A percentile compares a stretch with the other conserved stretches of the same genome.
phyloP scores from a whole-genome alignment of 2,113 vertebrate species.

The Lycaon pictus region DNA sequence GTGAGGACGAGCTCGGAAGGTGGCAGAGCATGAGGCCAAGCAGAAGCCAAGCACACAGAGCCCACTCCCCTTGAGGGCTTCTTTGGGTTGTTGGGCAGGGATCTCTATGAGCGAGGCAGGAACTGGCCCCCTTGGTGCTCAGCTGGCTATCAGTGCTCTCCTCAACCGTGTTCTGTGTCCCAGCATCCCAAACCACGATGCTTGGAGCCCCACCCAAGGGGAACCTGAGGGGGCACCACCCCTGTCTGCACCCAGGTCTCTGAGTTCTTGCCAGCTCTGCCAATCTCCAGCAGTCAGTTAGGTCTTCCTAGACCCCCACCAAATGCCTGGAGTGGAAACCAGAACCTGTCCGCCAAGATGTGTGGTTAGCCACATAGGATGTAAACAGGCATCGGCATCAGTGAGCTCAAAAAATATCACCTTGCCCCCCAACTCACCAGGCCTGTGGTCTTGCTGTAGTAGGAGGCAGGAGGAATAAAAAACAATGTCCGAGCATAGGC shows the following conservation, averaged over 20 bases:
- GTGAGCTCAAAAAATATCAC: fast-evolving
- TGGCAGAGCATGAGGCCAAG: neutral
- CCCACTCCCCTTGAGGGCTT: neutral
- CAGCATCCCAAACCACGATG: neutral
- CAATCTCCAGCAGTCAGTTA: neutral
- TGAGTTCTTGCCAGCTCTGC: neutral
- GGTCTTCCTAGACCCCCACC: neutral
- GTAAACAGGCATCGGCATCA: neutral
- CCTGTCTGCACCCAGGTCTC: neutral
- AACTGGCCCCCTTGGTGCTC: neutral
- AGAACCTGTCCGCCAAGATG: fast-evolving
- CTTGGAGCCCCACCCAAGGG: neutral
- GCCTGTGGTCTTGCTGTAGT: neutral
- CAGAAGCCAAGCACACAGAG: neutral
- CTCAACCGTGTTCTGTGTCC: neutral
- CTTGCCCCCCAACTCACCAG: fast-evolving
- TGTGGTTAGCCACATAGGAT: fast-evolving
- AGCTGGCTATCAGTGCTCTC: fast-evolving
- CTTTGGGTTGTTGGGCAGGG: neutral
- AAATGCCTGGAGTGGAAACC: neutral
- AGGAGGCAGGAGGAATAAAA: neutral
- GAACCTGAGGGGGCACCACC: neutral
- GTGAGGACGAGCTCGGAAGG: neutral
- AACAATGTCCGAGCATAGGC: fast-evolving
- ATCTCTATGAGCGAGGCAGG: neutral